phyloP scores from a whole-genome alignment of 64 coral and sea anemone genomes.

The Montipora efflorescens region DNA sequence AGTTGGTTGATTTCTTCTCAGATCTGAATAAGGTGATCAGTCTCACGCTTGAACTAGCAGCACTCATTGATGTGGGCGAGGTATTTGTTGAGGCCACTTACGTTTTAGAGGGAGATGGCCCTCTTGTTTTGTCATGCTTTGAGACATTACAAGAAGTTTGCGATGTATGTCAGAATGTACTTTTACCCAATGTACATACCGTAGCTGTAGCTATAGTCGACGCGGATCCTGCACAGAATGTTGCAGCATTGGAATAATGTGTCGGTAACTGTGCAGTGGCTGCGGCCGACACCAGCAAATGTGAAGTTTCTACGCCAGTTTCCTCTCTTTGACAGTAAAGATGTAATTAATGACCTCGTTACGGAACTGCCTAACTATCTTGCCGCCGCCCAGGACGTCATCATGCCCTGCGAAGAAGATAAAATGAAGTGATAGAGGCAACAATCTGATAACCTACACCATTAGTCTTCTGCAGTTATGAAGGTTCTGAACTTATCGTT shows the following conservation, averaged over 20 bases:
- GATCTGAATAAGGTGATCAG: conserved; percentile 49
- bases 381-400: too few relatives aligned
- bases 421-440: too few relatives aligned
- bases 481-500: too few relatives aligned
- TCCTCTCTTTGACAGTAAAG: too few relatives aligned
- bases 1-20: conserved; percentile 15
- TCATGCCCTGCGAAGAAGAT: too few relatives aligned
- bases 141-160: conserved; percentile 69
- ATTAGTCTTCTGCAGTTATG: too few relatives aligned
- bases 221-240: conserved; percentile 30
- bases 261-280: conserved; percentile 54
- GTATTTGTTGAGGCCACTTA: conserved; percentile 77
- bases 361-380: too few relatives aligned
- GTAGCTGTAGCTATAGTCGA: conserved; percentile 33
- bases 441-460: too few relatives aligned
- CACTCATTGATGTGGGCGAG: conserved; percentile 66
- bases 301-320: neutral
- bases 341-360: too few relatives aligned
- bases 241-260: conserved; percentile 50
- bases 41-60: conserved; percentile 76
- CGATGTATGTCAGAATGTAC: conserved; percentile 58
- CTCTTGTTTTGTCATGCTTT: conserved; percentile 67
- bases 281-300: conserved; percentile 50
- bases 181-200: conserved; percentile 8
- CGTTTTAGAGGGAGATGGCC: conserved; percentile 69